Evolutionary conservation across 2,113 vertebrate species (phyloP).

Genomic region (Mionectes macconnelli): DNA sequence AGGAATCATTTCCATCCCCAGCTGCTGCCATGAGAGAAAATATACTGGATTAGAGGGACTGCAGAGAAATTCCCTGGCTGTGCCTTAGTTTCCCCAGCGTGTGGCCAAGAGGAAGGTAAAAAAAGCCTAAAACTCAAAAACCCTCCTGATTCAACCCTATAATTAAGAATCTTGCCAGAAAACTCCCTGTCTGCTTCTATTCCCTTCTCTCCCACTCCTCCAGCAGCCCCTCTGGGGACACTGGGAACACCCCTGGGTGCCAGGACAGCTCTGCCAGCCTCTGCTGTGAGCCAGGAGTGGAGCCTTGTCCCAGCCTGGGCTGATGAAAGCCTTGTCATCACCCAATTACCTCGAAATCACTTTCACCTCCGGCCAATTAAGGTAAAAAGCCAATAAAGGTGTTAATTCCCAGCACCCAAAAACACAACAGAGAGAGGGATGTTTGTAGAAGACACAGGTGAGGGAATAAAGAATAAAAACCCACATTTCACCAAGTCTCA

Average conservation of each 20-base stretch:
- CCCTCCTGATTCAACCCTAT: background rate
- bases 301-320: background rate
- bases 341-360: background rate
- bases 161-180: background rate
- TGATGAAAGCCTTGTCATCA: background rate
- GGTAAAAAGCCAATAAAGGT: slow-evolving; percentile 18
- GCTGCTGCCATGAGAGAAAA: background rate
- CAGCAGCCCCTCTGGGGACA: background rate
- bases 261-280: background rate
- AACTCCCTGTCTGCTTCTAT: background rate
- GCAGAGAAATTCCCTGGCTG: background rate
- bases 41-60: background rate
- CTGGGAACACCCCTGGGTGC: background rate
- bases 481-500: background rate
- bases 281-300: background rate
- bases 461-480: background rate
- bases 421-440: background rate
- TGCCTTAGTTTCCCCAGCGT: background rate
- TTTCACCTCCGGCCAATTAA: background rate
- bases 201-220: background rate
- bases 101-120: background rate
- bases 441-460: background rate
- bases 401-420: background rate
- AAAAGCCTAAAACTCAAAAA: background rate
- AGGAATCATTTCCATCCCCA: background rate